Percentiles rank a stretch among this genome's conserved stretches.
Evolutionary conservation across 1,140 invertebrate genomes (phyloP).

Genomic region (Chionoecetes opilio): DNA sequence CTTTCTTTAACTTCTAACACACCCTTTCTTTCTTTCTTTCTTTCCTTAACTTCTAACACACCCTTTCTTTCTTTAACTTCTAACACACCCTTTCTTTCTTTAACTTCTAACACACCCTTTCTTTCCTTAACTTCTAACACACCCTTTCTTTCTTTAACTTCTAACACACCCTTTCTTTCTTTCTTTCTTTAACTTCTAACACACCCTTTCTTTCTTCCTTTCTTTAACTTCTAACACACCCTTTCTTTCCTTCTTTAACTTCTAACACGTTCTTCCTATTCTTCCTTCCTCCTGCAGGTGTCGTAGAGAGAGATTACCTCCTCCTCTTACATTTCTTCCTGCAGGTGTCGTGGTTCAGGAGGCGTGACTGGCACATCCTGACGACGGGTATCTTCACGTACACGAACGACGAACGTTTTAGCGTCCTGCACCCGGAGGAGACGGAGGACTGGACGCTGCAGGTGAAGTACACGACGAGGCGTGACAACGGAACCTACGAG

Average conservation of each 20-base stretch:
- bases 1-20: not conserved
- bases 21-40: too few relatives aligned
- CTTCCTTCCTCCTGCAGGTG: not conserved
- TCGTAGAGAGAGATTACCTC: not conserved
- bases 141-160: too few relatives aligned
- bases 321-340: not conserved
- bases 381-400: conserved; percentile 57
- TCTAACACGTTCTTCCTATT: not conserved
- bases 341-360: conserved; percentile 53
- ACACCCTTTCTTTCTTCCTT: too few relatives aligned
- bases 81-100: not conserved
- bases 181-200: not conserved
- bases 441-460: conserved; percentile 58
- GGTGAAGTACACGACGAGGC: conserved; percentile 46
- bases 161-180: too few relatives aligned
- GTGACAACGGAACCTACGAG: conserved; percentile 54
- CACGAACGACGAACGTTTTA: conserved; percentile 55
- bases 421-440: conserved; percentile 50
- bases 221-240: too few relatives aligned
- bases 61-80: too few relatives aligned
- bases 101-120: too few relatives aligned
- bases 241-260: not conserved
- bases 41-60: too few relatives aligned
- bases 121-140: not conserved
- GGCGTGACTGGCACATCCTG: conserved; percentile 56